Evolutionary conservation across 2,797 vertebrate species (phyloP).

Genomic region (Megalops cyprinoides): DNA sequence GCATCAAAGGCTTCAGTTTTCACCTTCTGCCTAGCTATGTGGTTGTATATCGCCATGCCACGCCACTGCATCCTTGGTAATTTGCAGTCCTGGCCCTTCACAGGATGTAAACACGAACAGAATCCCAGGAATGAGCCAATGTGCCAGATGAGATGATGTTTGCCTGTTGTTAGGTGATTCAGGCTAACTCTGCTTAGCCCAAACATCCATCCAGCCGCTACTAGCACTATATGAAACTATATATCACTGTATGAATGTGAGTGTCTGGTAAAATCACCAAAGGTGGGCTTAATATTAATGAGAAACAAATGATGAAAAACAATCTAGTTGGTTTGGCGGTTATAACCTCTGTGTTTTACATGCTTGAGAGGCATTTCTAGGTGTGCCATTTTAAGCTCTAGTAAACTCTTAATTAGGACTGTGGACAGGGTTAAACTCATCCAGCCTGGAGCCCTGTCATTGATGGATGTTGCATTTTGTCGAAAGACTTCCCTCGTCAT

Average conservation of each 20-base stretch:
- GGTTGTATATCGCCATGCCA: background rate
- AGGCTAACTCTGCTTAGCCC: too few species aligned
- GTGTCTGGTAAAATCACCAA: too few species aligned
- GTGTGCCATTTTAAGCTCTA: background rate
- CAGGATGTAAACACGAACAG: too few species aligned
- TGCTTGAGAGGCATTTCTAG: background rate
- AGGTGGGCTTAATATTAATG: too few species aligned
- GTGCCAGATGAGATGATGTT: too few species aligned
- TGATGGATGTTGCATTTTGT: conserved; percentile 12
- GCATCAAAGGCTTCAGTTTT: background rate
- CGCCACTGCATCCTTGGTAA: background rate
- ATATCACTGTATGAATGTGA: too few species aligned
- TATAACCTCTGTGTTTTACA: background rate
- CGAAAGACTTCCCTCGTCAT: background rate
- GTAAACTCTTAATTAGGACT: background rate
- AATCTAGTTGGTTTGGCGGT: too few species aligned
- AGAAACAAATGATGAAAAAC: too few species aligned
- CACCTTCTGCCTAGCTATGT: background rate
- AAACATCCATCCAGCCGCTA: too few species aligned
- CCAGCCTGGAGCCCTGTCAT: conserved; percentile 1
- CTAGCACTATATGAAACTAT: too few species aligned
- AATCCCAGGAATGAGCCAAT: too few species aligned
- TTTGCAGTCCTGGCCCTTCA: background rate
- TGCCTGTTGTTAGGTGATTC: too few species aligned
- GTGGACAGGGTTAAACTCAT: background rate